These are phyloP conservation scores for Drosophila mimetica DNA, from an alignment of 2,888 invertebrate genomes.

Conservation along the genomic window DNA sequence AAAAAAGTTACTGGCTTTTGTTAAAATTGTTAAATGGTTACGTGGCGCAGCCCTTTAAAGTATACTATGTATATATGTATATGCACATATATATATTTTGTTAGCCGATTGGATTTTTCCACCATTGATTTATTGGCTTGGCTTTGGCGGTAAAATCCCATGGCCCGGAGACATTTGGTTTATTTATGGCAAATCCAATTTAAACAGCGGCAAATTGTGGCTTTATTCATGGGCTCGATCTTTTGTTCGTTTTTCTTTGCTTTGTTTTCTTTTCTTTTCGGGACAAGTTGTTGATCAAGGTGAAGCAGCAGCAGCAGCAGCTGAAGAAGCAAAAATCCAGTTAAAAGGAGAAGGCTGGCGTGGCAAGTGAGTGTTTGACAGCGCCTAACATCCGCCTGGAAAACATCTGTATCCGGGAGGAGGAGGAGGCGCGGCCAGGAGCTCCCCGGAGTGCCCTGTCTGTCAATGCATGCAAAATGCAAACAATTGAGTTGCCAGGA, in stretches of 20 bases:
- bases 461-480: conserved; percentile 52
- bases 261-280: too few species aligned
- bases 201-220: background rate
- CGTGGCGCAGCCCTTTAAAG: too few species aligned
- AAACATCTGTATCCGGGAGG: conserved; percentile 13
- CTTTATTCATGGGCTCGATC: conserved; percentile 6
- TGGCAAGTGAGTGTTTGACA: conserved; percentile 6
- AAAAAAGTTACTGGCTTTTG: conserved; percentile 10
- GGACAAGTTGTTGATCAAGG: conserved; percentile 14
- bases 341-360: conserved; percentile 4
- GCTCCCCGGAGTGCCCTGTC: conserved; percentile 40
- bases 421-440: background rate
- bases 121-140: conserved; percentile 1
- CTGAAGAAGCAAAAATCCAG: conserved; percentile 11
- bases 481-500: conserved; percentile 50
- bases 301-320: background rate
- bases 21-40: conserved; percentile 19
- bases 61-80: too few species aligned
- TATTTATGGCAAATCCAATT: conserved; percentile 9
- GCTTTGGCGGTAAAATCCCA: background rate
- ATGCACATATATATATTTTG: background rate
- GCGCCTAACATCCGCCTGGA: conserved; percentile 6
- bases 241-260: background rate
- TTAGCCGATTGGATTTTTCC: conserved; percentile 1
- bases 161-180: conserved; percentile 2